phyloP scores from a whole-genome alignment of 2,113 vertebrate species.

The Corvus cornix region DNA sequence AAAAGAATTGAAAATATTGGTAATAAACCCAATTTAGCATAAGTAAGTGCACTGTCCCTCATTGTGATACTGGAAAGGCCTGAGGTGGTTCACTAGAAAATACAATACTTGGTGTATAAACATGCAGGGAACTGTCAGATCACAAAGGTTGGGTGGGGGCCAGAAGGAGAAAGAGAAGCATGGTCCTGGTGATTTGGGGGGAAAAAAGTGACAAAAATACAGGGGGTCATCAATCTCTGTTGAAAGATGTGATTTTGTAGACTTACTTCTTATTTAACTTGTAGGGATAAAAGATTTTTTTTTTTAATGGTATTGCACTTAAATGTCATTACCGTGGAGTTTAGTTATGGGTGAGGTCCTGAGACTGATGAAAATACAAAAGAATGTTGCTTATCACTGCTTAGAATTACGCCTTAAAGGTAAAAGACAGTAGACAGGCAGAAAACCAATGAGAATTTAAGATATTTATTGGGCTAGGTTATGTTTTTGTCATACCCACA shows the following conservation, averaged over 20 bases:
- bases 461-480: not conserved
- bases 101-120: not conserved
- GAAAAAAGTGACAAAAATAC: not conserved
- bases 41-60: not conserved
- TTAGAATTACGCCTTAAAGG: not conserved
- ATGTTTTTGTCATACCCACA: not conserved
- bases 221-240: too few species aligned
- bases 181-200: not conserved
- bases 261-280: not conserved
- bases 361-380: not conserved
- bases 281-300: not conserved
- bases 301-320: not conserved
- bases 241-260: not conserved
- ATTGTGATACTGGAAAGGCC: not conserved
- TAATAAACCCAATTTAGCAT: not conserved
- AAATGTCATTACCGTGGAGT: fast-evolving
- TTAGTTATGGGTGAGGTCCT: not conserved
- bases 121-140: not conserved
- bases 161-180: not conserved
- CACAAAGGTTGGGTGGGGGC: not conserved
- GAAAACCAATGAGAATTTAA: not conserved
- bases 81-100: not conserved
- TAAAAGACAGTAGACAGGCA: not conserved
- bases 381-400: not conserved
- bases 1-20: not conserved